These are phyloP conservation scores for Ploceus nigricollis DNA, from an alignment of 2,113 vertebrate species.

Conservation along the genomic window DNA sequence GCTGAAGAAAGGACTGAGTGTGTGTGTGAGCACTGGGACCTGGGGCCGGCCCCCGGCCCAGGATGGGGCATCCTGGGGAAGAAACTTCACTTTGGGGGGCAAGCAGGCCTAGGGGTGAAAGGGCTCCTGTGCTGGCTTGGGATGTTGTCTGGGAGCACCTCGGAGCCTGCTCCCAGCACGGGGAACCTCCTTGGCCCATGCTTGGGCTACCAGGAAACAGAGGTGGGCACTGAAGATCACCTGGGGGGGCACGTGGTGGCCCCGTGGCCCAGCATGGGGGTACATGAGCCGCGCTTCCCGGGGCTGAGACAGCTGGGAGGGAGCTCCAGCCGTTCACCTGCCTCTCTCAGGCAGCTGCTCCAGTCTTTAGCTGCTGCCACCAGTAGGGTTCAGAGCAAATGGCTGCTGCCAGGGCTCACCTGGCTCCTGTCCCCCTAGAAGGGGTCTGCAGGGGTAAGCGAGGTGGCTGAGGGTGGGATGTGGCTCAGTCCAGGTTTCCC, in stretches of 20 bases:
- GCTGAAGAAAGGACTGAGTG: conserved; percentile 26
- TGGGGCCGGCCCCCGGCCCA: fast-evolving
- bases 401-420: neutral
- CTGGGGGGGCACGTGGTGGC: fast-evolving
- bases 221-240: neutral
- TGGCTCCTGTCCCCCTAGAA: neutral
- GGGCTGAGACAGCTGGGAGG: neutral
- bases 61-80: neutral
- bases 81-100: fast-evolving
- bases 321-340: neutral
- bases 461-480: neutral
- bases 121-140: neutral
- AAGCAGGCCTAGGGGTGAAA: neutral
- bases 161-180: neutral
- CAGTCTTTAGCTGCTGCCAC: neutral
- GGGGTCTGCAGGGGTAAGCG: fast-evolving
- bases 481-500: neutral
- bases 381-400: neutral
- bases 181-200: neutral
- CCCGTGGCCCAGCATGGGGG: fast-evolving
- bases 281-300: neutral
- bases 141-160: neutral
- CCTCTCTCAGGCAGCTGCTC: neutral
- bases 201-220: neutral
- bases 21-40: neutral